These are phyloP conservation scores for Eretmocerus hayati DNA, from an alignment of 2,888 invertebrate species.

Conservation along the genomic window DNA sequence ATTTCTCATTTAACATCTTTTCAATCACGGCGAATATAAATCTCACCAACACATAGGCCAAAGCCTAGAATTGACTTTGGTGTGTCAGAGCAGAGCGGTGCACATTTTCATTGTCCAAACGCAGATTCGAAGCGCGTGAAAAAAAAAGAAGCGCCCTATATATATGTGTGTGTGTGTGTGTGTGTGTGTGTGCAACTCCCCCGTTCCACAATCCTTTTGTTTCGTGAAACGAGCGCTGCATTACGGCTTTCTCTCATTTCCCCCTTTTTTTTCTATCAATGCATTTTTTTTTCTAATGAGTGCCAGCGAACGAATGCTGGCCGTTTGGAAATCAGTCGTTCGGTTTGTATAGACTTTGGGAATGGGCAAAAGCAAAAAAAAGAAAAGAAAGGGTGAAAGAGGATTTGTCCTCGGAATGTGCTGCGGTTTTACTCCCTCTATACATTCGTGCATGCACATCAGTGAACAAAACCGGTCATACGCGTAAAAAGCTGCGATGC, in stretches of 20 bases:
- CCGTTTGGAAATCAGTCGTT: constrained; percentile 28
- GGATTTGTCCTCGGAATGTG: too few relatives aligned
- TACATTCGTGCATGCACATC: too few relatives aligned
- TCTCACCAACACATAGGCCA: background rate
- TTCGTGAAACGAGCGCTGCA: constrained; percentile 5
- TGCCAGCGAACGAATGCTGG: constrained; percentile 15
- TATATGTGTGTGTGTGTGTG: too few relatives aligned
- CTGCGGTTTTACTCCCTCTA: too few relatives aligned
- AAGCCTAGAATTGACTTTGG: constrained; percentile 18
- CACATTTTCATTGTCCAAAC: constrained; percentile 18
- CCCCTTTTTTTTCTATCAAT: constrained; percentile 14
- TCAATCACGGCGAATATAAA: constrained; percentile 10
- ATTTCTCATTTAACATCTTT: background rate
- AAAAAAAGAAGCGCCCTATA: constrained; percentile 9
- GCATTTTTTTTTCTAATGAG: constrained; percentile 23
- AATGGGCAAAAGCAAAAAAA: constrained; percentile 3
- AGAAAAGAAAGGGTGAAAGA: constrained; percentile 17
- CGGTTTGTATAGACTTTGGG: too few relatives aligned
- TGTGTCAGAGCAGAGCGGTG: background rate
- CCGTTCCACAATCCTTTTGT: constrained; percentile 20
- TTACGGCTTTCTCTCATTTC: background rate
- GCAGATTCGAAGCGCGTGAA: constrained; percentile 7
- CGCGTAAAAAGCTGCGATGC: constrained; percentile 17
- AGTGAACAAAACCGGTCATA: constrained; percentile 6
- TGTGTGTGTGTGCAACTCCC: too few relatives aligned